Conservation (phyloP, 2,888 invertebrate genomes). For the Thera britannica region DNA sequence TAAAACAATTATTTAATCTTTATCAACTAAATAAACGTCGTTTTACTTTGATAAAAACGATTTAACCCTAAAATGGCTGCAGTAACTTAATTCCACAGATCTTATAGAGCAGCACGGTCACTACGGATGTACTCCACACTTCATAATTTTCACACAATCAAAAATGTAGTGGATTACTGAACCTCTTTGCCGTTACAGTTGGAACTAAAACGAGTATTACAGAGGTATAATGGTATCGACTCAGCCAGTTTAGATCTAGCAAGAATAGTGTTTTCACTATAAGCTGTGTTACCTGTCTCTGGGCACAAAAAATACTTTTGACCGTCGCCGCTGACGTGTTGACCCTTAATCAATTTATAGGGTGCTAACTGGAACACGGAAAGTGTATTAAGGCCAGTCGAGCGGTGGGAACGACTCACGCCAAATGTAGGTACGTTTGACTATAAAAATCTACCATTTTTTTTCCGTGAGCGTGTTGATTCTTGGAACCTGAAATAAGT, state of each 20-base stretch:
- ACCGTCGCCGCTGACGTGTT: slow-evolving; percentile 75
- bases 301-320: slow-evolving; percentile 72
- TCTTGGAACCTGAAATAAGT: slow-evolving; percentile 3
- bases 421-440: slow-evolving; percentile 53
- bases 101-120: background rate
- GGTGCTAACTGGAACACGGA: slow-evolving; percentile 84
- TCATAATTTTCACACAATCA: too few species aligned
- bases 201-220: too few species aligned
- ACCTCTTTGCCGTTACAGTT: too few species aligned
- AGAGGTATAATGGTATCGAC: too few species aligned
- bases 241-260: background rate
- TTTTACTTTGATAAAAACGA: slow-evolving; percentile 39
- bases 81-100: slow-evolving; percentile 34
- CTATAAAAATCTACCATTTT: slow-evolving; percentile 34
- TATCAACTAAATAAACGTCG: slow-evolving; percentile 27
- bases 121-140: background rate
- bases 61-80: slow-evolving; percentile 52
- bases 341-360: slow-evolving; percentile 83
- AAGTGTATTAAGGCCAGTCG: slow-evolving; percentile 79
- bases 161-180: too few species aligned
- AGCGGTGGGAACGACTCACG: slow-evolving; percentile 74
- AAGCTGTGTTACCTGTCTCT: slow-evolving; percentile 64
- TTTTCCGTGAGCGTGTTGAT: slow-evolving; percentile 16
- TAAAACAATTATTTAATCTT: slow-evolving; percentile 13
- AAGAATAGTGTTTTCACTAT: background rate